A percentile compares a stretch with the other conserved stretches of the same genome.
phyloP scores from a whole-genome alignment of 2,888 invertebrate genomes.

The Tetheella fluctuosa region DNA sequence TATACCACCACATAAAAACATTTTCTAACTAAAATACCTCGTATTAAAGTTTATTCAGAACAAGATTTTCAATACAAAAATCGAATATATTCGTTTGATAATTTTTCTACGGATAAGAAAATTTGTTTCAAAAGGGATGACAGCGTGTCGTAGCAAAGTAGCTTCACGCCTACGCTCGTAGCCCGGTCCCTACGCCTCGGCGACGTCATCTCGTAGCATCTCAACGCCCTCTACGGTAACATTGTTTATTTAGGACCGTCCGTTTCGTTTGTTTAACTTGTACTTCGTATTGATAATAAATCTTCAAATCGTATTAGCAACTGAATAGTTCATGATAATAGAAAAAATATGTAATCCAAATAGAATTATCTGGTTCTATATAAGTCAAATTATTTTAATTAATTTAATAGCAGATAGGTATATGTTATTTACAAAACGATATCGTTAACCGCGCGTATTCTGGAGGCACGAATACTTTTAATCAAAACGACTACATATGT shows the following conservation, averaged over 20 bases:
- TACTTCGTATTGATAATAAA: not conserved
- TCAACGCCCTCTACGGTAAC: conserved; percentile 19
- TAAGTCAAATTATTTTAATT: not conserved
- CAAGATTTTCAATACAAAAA: not conserved
- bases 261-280: not conserved
- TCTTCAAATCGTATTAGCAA: not conserved
- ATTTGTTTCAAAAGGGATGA: conserved; percentile 25
- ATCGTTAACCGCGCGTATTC: conserved; percentile 42
- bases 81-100: too few relatives aligned
- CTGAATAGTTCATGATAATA: not conserved
- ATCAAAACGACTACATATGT: conserved; percentile 45
- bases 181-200: conserved; percentile 33
- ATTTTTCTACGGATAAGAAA: too few relatives aligned
- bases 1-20: too few relatives aligned
- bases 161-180: conserved; percentile 44
- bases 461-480: conserved; percentile 49
- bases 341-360: not conserved
- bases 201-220: conserved; percentile 39
- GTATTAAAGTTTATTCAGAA: not conserved
- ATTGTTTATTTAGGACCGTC: not conserved
- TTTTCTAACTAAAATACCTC: too few relatives aligned
- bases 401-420: conserved; percentile 41
- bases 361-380: not conserved
- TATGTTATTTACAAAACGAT: conserved; percentile 49
- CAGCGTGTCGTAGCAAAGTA: conserved; percentile 30